Evolutionary conservation across 2,113 vertebrate species (phyloP), one percentile per base, ranked within the genome.

Genomic region (Microcebus jonahi): DNA sequence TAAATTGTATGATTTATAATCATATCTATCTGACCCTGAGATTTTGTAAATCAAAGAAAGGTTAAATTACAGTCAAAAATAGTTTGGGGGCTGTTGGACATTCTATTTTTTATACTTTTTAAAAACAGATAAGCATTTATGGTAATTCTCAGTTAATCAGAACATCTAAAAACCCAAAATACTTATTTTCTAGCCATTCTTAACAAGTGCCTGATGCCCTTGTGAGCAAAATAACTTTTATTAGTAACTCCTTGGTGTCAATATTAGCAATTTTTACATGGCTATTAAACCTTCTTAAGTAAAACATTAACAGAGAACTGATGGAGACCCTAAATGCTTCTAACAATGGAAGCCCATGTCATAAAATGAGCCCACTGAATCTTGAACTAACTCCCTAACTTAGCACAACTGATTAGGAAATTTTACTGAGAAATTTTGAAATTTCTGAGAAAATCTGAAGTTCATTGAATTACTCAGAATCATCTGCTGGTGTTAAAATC

Each of bases 1-100:
- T 71, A 59, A 89, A 67, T 1, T 6, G 12, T 76, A 67, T 81
- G 59, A 73, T n/a, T 68, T 67, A 77, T 34, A 76, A 42, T 29
- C 8, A 11, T 65, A 31, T 80, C 71, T 67, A 9, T 79, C 12
- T 57, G 39, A 4, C 10, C 14, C 5, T 45, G 39, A 55, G 11
- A 10, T 71, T 55, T 71, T 83, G 9, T 83, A 79, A 85, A 90
- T 92, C 55, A 92, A 92, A 87, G 65, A 65, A 96, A 82, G 48
- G 27, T 92, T 48, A 65, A 82, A 71, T 59, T 75, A 68, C 5
- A 77, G 11, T 90, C 25, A 65, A 92, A 97, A 92, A 68, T 67
- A 83, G 34, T 88, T 29, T 34, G 36, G 36, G 21, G 70, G 5
- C 36, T 53, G 4, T 48, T 50, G 15, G 0, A 7, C 36, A 81